Base-by-base conservation (phyloP, 2,888 invertebrate genomes). In the Dolichopus griseipennis region DNA sequence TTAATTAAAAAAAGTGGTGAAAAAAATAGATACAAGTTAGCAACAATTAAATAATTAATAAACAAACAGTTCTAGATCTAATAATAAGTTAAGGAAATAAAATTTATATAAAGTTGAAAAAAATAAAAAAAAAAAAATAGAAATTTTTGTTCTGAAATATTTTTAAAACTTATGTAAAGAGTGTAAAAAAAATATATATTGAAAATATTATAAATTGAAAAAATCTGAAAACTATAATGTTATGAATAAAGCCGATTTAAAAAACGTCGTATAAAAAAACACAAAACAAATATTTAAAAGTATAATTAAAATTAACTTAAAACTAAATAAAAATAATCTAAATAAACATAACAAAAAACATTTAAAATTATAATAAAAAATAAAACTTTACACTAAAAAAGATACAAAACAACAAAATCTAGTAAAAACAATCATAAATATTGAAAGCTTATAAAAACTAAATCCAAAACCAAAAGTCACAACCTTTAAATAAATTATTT, bases 31-130 rank as follows among this genome's bases (percentile, higher is more conserved):
- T 69, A 64, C 69, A 70, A 75, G 75, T 72, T 76, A 74, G 78
- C 80, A 79, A 79, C 72, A 72, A 73, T 69, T 71, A 69, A 82
- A 80, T 81, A 81, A 83, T 79, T 78, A 78, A 76, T 78, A 79
- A 2, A 8, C 1, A 37, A 7, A 7, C 8, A 37, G 12, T 37
- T 37, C 12, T 37, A 7, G 37, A n/a, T n/a, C n/a, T 37, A 10
- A 10, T 37, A 37, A 37, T 10, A 37, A 10, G 12, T 7, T 7
- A 37, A 37, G 8, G 37, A 5, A 37, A 37, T 27, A 27, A 27
- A 27, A 27, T 4, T 27, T 4, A 37, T 37, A 37, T 37, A 37
- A 10, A 8, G 6, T 37, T n/a, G 21, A 33, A 64, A 64, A 33
- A n/a, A 15, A 52, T 18, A 52, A 15, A n/a, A n/a, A 4, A 18